Conservation (phyloP, 2,113 vertebrate species). For the Butorides virescens region DNA sequence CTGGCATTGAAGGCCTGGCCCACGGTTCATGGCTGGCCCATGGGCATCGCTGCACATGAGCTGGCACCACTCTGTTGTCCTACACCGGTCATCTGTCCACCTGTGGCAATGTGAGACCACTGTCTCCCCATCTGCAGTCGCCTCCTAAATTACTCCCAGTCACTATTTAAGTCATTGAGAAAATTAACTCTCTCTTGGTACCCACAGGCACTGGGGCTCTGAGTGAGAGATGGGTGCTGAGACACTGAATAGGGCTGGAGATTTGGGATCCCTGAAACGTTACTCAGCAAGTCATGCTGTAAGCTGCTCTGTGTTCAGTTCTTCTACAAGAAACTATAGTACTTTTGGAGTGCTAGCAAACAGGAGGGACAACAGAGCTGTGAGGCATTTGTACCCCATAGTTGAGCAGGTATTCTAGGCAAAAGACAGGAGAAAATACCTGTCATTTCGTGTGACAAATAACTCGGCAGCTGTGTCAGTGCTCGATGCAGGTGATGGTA, state of each 20-base stretch:
- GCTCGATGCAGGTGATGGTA: fast-evolving
- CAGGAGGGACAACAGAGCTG: background rate
- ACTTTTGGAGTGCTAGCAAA: background rate
- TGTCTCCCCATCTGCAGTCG: fast-evolving
- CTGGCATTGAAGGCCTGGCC: fast-evolving
- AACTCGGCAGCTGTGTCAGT: background rate
- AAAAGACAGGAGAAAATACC: background rate
- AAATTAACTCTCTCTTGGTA: background rate
- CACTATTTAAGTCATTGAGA: background rate
- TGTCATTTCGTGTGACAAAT: background rate
- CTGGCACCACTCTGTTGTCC: background rate
- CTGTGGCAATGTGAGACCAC: fast-evolving
- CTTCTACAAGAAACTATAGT: background rate
- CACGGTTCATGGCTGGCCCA: background rate
- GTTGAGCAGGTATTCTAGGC: background rate
- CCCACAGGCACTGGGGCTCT: background rate
- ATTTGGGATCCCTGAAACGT: background rate
- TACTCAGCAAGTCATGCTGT: background rate
- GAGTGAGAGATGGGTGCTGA: background rate
- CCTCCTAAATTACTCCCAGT: background rate
- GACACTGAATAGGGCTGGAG: background rate
- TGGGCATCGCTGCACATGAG: fast-evolving
- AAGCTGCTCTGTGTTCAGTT: background rate
- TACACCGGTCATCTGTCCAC: fast-evolving
- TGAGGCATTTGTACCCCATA: background rate